Conservation (phyloP, 2,113 vertebrate genomes). For the Nycticryphes semicollaris region DNA sequence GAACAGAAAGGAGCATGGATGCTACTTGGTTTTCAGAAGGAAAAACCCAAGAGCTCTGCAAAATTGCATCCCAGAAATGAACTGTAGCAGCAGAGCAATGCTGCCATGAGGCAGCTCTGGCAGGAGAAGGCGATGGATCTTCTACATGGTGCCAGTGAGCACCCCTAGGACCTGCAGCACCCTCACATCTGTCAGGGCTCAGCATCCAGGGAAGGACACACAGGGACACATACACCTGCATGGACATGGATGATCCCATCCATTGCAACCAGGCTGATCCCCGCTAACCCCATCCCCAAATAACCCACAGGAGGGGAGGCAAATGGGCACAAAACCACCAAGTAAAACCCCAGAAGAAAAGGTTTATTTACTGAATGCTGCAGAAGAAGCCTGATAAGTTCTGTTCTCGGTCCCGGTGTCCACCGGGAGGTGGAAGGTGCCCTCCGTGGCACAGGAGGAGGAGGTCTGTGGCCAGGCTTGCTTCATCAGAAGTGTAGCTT, state of each 20-base stretch:
- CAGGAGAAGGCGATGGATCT: not conserved
- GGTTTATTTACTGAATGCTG: slow-evolving; percentile 88
- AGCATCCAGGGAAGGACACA: not conserved
- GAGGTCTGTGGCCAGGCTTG: slow-evolving; percentile 89
- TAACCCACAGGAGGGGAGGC: not conserved
- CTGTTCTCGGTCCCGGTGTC: slow-evolving; percentile 88
- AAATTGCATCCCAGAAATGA: not conserved
- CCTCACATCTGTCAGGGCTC: not conserved
- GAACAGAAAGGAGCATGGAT: not conserved
- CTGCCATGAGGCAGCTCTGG: not conserved
- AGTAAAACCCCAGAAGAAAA: slow-evolving; percentile 36
- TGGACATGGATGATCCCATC: not conserved
- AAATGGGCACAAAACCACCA: not conserved
- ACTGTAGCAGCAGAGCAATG: accelerated
- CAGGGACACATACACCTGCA: accelerated
- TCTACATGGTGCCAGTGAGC: not conserved
- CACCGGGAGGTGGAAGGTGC: slow-evolving; percentile 90
- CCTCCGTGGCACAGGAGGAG: slow-evolving; percentile 85
- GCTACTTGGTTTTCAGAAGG: not conserved
- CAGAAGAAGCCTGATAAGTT: slow-evolving; percentile 88
- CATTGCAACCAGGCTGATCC: not conserved
- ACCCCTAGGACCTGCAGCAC: not conserved
- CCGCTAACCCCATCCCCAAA: not conserved
- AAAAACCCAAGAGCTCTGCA: not conserved
- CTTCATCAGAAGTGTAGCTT: slow-evolving; percentile 91